These are phyloP conservation scores for Agapostemon virescens DNA, from an alignment of 2,888 invertebrate species.

Conservation along the genomic window DNA sequence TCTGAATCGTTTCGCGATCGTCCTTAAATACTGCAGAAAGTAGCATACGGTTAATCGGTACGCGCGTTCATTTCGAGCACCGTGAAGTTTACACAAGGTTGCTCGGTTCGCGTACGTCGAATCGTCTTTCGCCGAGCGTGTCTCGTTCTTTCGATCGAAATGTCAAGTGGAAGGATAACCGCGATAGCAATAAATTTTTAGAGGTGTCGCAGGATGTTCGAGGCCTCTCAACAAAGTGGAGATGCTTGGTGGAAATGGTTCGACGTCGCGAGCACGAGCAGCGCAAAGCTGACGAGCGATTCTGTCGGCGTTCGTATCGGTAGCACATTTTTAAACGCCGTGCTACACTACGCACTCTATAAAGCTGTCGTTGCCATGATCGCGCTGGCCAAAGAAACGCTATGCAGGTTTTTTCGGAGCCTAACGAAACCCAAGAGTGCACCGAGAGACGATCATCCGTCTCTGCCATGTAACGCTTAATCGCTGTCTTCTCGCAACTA, in stretches of 20 bases:
- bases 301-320: slow-evolving; percentile 62
- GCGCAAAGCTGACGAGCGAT: slow-evolving; percentile 52
- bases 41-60: background rate
- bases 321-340: slow-evolving; percentile 68
- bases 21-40: background rate
- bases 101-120: slow-evolving; percentile 1
- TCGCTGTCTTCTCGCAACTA: slow-evolving; percentile 39
- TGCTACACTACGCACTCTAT: slow-evolving; percentile 74
- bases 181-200: background rate
- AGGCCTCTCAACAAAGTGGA: background rate
- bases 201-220: background rate
- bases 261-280: slow-evolving; percentile 33
- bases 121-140: background rate
- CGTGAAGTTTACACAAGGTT: slow-evolving; percentile 23
- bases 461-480: slow-evolving; percentile 46
- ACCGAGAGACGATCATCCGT: slow-evolving; percentile 39
- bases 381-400: slow-evolving; percentile 62
- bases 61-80: background rate
- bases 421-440: slow-evolving; percentile 45
- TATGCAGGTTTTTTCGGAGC: slow-evolving; percentile 59
- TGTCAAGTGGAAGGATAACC: background rate
- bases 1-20: background rate
- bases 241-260: background rate
- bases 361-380: slow-evolving; percentile 67
- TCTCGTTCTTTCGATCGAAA: background rate